phyloP scores from a whole-genome alignment of 2,888 invertebrate species.

The Steinernema hermaphroditum region DNA sequence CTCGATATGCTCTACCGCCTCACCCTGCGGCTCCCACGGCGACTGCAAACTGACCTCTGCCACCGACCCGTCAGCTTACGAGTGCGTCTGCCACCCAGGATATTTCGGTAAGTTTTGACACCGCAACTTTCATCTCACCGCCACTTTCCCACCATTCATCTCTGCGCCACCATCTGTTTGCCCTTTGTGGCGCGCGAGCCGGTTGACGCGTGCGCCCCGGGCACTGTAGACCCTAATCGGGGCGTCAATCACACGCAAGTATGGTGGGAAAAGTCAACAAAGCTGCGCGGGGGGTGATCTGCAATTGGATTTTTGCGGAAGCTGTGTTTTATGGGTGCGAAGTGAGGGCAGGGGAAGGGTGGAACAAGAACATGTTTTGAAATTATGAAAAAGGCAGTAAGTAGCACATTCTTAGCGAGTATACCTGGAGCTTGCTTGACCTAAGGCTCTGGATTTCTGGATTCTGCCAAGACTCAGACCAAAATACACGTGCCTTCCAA shows the following conservation, averaged over 20 bases:
- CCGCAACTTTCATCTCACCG: slow-evolving; percentile 18
- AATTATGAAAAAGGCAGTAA: no score
- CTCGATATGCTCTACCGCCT: background rate
- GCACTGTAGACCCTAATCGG: background rate
- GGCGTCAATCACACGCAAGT: background rate
- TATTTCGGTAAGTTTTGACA: background rate
- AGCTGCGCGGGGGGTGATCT: background rate
- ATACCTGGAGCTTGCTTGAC: no score
- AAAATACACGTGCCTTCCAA: no score
- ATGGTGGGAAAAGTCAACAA: slow-evolving; percentile 23
- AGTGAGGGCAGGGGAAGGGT: no score
- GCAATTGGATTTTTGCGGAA: background rate
- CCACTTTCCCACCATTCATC: slow-evolving; percentile 24
- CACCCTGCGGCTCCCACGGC: slow-evolving; percentile 5
- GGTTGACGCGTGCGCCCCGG: slow-evolving; percentile 3
- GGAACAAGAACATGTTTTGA: no score
- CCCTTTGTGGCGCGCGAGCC: slow-evolving; percentile 14
- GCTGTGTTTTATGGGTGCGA: no score
- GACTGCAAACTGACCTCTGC: slow-evolving; percentile 7
- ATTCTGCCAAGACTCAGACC: no score
- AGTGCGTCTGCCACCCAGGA: slow-evolving; percentile 9
- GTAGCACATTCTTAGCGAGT: no score
- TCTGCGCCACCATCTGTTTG: background rate
- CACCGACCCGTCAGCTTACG: background rate
- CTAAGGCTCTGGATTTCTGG: no score